Base-by-base conservation (phyloP, 37 sponge, comb jelly and placozoan species). In the Ephydatia muelleri region DNA sequence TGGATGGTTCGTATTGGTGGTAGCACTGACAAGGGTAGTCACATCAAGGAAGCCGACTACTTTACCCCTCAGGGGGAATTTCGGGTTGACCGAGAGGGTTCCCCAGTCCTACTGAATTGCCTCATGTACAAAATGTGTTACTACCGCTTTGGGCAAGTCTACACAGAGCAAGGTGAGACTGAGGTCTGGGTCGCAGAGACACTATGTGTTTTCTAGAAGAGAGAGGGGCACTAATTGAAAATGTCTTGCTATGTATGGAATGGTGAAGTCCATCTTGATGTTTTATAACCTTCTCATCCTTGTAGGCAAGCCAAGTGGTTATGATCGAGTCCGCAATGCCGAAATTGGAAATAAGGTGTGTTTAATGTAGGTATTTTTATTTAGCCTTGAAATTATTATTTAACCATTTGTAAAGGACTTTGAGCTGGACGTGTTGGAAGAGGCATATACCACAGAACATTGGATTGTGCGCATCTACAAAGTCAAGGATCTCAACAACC, bases 91-190 rank as follows among this genome's bases (percentile, higher is more conserved):
- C 87, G 85, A 48, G 98, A 96, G 77, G 98, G 96, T 14, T 96
- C 98, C 37, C 93, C 94, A 13, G 76, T 88, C 23, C 91, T 98
- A 57, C 91, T 94, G 70, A 98, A 98, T 88, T 96, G 96, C 64
- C 96, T 98, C 79, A 98, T 98, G 98, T 98, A 98, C 89, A 98
- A 98, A 88, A 92, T 98, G 91, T 98, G 98, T 80, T 98, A 98
- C 94, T 98, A 98, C 82, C 83, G 96, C 57, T 98, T 96, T 75
- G 96, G 95, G 77, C 82, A 95, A 75, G 93, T 95, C 57, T 97
- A 97, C 84, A 97, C 97, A 74, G 95, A 97, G 49, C 96, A 95
- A 73, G 91, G 91, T 94, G 33, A 39, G 67, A 5, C 3, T 5
- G 72, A 21, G 72, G 30, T 21, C 11, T 16, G 32, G 14, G 12